Evolutionary conservation across 1,140 invertebrate genomes (phyloP).

Genomic region (Pogonognathellus flavescens): DNA sequence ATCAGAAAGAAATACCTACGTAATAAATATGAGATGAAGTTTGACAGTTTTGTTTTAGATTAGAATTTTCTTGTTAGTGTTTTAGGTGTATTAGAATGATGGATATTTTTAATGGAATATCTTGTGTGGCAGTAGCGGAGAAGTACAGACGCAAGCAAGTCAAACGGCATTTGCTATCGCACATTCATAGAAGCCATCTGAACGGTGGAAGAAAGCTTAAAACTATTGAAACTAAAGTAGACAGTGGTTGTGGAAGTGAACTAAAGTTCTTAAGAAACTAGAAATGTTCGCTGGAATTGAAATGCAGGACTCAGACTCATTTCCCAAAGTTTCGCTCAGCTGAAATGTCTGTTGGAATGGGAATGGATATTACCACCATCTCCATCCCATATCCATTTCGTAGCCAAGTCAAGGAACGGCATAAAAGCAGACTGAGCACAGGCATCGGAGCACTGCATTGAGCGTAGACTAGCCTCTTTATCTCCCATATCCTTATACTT

Average conservation of each 20-base stretch:
- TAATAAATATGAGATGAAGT: too few relatives aligned
- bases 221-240: conserved; percentile 40
- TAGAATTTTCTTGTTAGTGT: too few relatives aligned
- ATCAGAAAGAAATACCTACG: too few relatives aligned
- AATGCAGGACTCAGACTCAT: conserved; percentile 65
- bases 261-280: conserved; percentile 51
- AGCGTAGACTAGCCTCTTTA: conserved; percentile 26
- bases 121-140: not conserved
- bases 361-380: conserved; percentile 59
- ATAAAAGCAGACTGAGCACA: conserved; percentile 33
- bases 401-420: not conserved
- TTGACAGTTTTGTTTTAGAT: too few relatives aligned
- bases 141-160: not conserved
- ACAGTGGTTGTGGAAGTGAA: conserved; percentile 47
- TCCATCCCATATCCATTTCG: conserved; percentile 44
- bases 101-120: not conserved
- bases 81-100: too few relatives aligned
- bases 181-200: not conserved
- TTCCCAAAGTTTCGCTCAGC: conserved; percentile 66
- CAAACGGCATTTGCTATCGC: not conserved
- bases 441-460: not conserved
- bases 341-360: conserved; percentile 61
- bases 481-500: conserved; percentile 51
- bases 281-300: conserved; percentile 57
- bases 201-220: conserved; percentile 24